Base-by-base conservation (phyloP, 2,797 vertebrate genomes). In the Melanogrammus aeglefinus region DNA sequence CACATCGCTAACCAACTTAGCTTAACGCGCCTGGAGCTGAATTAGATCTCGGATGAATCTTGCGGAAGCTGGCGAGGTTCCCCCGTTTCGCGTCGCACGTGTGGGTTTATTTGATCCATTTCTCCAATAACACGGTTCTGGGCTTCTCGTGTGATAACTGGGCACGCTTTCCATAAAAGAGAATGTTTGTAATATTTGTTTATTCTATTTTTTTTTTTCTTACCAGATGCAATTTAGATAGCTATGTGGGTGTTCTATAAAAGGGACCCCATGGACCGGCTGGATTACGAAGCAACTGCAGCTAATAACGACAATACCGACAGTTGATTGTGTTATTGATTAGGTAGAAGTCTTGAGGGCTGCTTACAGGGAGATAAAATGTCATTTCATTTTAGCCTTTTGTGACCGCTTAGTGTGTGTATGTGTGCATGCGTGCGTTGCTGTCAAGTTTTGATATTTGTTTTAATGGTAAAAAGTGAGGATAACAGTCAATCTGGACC, bases 401-500 rank as follows among this genome's bases (percentile, higher is more conserved):
- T 73, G 57, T 63, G 57, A 18, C 21, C 1, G n/a, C 57, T 24
- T 7, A 27, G 63, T 69, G 63, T 27, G 24, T 69, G 24, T 24
- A 21, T 63, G 57, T 63, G n/a, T 63, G 57, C 24, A 21, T 24
- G 57, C 8, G 24, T 47, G 82, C 76, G 21, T 77, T 41, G 16
- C 12, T 74, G 82, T 78, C 76, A 14, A 71, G 83, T 88, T 82
- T 75, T 70, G 83, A 36, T 4, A 72, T 72, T 72, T 72, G 70
- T 85, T 88, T 71, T 75, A 76, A 7, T 74, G 47, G 84, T 85
- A 88, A 83, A 88, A 27, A 69, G 57, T 83, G 88, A 84, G 77
- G 14, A 35, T 77, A 18, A 78, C 71, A 74, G 76, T n/a, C 76
- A 38, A 83, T 74, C 18, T 69, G 39, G 77, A 82, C 84, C 39